Base-by-base conservation (phyloP, 2,888 invertebrate genomes). In the Leptinotarsa tumamoca region DNA sequence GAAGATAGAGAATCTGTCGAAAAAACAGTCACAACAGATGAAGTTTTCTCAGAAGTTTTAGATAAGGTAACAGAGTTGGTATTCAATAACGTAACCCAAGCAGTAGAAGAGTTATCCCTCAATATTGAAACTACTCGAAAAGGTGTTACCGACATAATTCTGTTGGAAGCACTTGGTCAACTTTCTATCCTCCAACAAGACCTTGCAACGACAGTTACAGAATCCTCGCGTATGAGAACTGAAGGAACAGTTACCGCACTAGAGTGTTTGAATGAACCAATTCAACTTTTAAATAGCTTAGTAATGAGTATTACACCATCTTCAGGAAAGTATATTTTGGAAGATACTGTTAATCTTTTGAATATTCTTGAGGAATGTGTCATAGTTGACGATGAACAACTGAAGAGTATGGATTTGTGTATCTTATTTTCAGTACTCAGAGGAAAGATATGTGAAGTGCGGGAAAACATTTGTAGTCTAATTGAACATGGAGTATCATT, bases 241-340 rank as follows among this genome's bases (percentile, higher is more conserved):
- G 87, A 89, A 81, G 75, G 83, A 4, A 83, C 85, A 33, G 81
- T 91, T 5, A 87, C 88, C 7, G 87, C 90, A 10, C 83, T 91
- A 17, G 90, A 91, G 77, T 90, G 88, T 80, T 82, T 91, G 1
- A 89, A 90, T 51, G 89, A 89, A 61, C 91, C 91, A 0, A 85
- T 91, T 13, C 90, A 91, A 80, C 82, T 86, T 63, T 76, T 89
- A 18, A 88, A 88, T 76, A 87, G 83, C 78, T 84, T 86, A 75
- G 78, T 88, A 7, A 82, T 85, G 67, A 86, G 87, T 67, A 80
- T 87, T n/a, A 81, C 82, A 4, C 77, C 82, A 2, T 79, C 83
- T 14, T 80, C 82, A 17, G 81, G 83, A 15, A 77, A 75, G 23
- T 85, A 85, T 63, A 79, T 86, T 56, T 76, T 89, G 43, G 87